These are phyloP conservation scores for Hoplostethus mediterraneus DNA, from an alignment of 2,797 vertebrate genomes.

Conservation along the genomic window DNA sequence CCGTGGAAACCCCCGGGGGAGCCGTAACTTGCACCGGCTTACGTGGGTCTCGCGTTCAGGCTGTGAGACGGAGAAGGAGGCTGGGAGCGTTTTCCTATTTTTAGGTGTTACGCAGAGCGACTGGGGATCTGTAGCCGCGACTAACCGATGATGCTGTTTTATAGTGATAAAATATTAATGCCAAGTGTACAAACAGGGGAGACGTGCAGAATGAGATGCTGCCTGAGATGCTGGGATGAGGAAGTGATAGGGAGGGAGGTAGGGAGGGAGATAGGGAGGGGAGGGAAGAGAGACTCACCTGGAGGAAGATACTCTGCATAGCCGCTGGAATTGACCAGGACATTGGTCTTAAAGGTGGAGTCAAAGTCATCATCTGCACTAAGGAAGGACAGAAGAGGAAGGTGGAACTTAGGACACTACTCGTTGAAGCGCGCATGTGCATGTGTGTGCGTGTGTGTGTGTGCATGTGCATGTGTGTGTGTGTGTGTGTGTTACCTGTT, in stretches of 20 bases:
- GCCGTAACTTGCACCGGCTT: constrained; percentile 33
- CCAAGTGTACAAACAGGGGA: constrained; percentile 44
- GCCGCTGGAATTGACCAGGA: constrained; percentile 88
- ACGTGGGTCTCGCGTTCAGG: constrained; percentile 35
- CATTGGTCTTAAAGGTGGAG: constrained; percentile 88
- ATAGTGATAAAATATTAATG: constrained; percentile 67
- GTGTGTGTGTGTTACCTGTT: constrained; percentile 81
- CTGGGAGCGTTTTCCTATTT: constrained; percentile 52
- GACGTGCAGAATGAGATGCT: constrained; percentile 38
- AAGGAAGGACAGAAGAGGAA: constrained; percentile 64
- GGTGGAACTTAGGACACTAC: constrained; percentile 37
- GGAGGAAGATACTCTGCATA: constrained; percentile 86
- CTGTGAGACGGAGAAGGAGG: constrained; percentile 38
- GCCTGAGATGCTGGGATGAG: constrained; percentile 13
- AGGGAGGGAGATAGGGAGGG: not conserved
- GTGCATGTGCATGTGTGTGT: constrained; percentile 5
- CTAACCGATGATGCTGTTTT: constrained; percentile 53
- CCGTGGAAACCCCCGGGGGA: constrained; percentile 32
- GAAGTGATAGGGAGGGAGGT: not conserved
- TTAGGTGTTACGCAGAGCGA: constrained; percentile 42
- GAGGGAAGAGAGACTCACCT: constrained; percentile 69
- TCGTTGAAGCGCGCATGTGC: constrained; percentile 15
- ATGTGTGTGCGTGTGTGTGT: constrained; percentile 12
- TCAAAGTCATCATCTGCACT: constrained; percentile 90
- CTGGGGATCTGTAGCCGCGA: constrained; percentile 39